Evolutionary conservation across 2,797 vertebrate species (phyloP).

Genomic region (Brachyalestes nurse): DNA sequence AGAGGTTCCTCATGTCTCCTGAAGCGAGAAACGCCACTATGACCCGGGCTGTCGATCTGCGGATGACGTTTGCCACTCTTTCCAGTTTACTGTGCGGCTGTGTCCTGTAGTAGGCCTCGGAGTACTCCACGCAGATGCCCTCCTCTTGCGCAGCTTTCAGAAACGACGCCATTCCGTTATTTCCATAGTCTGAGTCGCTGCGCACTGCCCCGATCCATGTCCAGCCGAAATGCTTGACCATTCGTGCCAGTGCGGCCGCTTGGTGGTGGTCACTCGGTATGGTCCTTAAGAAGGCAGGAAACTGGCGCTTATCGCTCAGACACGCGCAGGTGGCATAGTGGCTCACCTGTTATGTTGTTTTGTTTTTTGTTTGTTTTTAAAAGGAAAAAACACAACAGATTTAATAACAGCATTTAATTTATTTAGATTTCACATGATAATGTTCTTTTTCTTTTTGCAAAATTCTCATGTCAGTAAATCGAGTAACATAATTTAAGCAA

Average conservation of each 20-base stretch:
- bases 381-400: no score
- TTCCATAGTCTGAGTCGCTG: constrained; percentile 2
- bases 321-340: background rate
- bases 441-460: no score
- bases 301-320: background rate
- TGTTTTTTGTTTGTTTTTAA: no score
- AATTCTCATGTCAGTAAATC: no score
- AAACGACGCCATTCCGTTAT: background rate
- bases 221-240: background rate
- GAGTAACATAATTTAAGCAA: no score
- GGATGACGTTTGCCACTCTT: background rate
- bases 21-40: background rate
- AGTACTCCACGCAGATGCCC: constrained; percentile 1
- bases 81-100: background rate
- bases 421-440: no score
- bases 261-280: background rate
- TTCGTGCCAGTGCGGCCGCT: background rate
- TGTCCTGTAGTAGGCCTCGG: background rate
- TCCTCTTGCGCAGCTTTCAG: background rate
- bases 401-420: no score
- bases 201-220: constrained; percentile 6
- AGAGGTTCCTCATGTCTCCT: background rate
- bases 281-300: constrained; percentile 1
- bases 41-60: background rate
- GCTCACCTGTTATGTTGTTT: background rate